A percentile compares a stretch with the other conserved stretches of the same genome.
These are phyloP conservation scores for Monopterus albus DNA, from an alignment of 2,113 vertebrate species.

Conservation along the genomic window DNA sequence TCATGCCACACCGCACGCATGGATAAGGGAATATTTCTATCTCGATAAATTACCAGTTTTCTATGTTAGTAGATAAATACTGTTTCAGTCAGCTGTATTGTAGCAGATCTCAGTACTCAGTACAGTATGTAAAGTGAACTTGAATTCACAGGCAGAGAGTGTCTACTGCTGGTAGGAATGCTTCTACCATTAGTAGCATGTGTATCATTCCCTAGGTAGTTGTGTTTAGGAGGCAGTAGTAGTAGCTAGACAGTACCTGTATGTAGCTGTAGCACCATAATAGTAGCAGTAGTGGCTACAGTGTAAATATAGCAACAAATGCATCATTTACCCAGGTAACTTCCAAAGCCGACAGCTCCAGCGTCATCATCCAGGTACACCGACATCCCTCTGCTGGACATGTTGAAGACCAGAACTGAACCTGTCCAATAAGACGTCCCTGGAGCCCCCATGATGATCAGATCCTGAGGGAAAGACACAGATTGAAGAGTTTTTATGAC, in stretches of 20 bases:
- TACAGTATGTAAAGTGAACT: too few species aligned
- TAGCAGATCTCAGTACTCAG: too few species aligned
- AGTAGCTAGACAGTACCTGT: background rate
- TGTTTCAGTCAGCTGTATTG: too few species aligned
- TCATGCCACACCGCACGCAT: too few species aligned
- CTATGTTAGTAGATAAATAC: too few species aligned
- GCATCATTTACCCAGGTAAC: conserved; percentile 89
- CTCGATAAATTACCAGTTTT: too few species aligned
- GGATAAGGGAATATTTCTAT: too few species aligned
- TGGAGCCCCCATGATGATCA: conserved; percentile 95
- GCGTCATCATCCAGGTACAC: conserved; percentile 83
- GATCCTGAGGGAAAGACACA: conserved; percentile 79
- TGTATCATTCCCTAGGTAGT: background rate
- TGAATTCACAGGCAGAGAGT: background rate
- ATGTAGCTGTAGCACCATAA: background rate
- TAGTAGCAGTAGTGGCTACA: background rate
- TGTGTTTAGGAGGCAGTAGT: background rate
- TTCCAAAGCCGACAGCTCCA: conserved; percentile 87
- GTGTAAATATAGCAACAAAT: background rate
- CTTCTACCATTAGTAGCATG: background rate
- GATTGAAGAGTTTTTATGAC: background rate
- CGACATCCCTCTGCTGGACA: conserved; percentile 79
- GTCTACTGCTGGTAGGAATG: background rate
- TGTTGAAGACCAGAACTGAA: conserved; percentile 90
- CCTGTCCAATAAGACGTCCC: conserved; percentile 94